Percentiles rank a stretch among this genome's conserved stretches.
phyloP scores from a whole-genome alignment of 2,888 invertebrate species.

The Clostera curtula region DNA sequence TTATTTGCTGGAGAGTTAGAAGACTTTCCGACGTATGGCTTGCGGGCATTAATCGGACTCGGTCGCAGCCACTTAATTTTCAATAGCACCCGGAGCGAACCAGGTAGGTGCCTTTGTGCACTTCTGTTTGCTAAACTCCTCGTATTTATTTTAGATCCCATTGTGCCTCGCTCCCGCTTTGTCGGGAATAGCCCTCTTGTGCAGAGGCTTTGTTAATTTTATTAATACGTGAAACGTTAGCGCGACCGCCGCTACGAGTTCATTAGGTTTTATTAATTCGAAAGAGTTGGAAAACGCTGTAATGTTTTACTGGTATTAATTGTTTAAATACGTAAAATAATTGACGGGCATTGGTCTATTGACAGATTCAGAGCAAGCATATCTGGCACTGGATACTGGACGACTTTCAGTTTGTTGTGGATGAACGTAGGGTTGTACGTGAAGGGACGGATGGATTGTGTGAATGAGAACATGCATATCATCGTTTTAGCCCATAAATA shows the following conservation, averaged over 20 bases:
- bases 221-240: constrained; percentile 74
- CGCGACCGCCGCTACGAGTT: constrained; percentile 65
- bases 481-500: no score
- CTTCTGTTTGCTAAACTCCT: constrained; percentile 68
- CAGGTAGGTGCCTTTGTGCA: constrained; percentile 68
- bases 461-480: no score
- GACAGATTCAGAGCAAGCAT: no score
- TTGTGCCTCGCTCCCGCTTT: constrained; percentile 66
- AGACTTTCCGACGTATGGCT: constrained; percentile 33
- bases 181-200: constrained; percentile 64
- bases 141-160: constrained; percentile 73
- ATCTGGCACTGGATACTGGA: no score
- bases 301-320: no score
- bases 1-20: no score
- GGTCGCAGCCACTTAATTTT: constrained; percentile 57
- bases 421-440: no score
- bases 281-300: no score
- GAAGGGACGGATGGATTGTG: no score
- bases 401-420: no score
- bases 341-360: no score
- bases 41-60: constrained; percentile 53
- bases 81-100: constrained; percentile 41
- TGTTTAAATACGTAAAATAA: no score
- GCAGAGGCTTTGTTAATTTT: constrained; percentile 70
- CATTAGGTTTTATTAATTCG: constrained; percentile 74